These are phyloP conservation scores for Ridgeia piscesae DNA, from an alignment of 1,140 invertebrate genomes.

Conservation along the genomic window DNA sequence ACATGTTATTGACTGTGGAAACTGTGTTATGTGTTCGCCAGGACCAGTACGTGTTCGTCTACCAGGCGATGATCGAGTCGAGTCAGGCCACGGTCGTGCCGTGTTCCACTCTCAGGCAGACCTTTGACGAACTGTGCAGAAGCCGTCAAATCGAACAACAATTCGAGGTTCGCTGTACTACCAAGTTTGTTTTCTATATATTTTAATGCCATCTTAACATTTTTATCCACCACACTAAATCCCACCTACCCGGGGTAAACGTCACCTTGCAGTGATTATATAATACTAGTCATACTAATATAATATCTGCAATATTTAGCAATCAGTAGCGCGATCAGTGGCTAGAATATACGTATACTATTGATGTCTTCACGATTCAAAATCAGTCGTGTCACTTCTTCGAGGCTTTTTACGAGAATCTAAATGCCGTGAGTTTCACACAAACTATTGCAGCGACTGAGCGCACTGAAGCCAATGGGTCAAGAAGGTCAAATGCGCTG, in stretches of 20 bases:
- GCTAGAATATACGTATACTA: too few species aligned
- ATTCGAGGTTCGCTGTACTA: slow-evolving; percentile 75
- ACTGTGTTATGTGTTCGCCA: slow-evolving; percentile 49
- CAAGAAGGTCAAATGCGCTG: not conserved
- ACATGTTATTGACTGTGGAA: not conserved
- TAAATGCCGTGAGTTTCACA: too few species aligned
- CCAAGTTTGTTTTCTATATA: not conserved
- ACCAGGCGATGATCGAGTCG: slow-evolving; percentile 89
- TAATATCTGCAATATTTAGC: too few species aligned
- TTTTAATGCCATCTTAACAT: not conserved
- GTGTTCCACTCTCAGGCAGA: slow-evolving; percentile 86
- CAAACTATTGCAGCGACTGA: not conserved
- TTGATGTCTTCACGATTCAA: too few species aligned
- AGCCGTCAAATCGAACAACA: slow-evolving; percentile 96
- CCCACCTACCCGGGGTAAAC: too few species aligned
- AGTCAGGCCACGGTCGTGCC: slow-evolving; percentile 75
- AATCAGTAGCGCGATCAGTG: too few species aligned
- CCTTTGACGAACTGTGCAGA: slow-evolving; percentile 92
- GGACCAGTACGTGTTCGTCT: slow-evolving; percentile 98
- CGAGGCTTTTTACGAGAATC: too few species aligned
- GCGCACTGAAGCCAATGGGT: not conserved
- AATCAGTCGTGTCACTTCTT: too few species aligned
- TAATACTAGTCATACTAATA: too few species aligned
- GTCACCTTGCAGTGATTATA: too few species aligned
- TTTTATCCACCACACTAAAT: not conserved